These are phyloP conservation scores for Agonopterix heracliana DNA, from an alignment of 2,888 invertebrate genomes.

Conservation along the genomic window DNA sequence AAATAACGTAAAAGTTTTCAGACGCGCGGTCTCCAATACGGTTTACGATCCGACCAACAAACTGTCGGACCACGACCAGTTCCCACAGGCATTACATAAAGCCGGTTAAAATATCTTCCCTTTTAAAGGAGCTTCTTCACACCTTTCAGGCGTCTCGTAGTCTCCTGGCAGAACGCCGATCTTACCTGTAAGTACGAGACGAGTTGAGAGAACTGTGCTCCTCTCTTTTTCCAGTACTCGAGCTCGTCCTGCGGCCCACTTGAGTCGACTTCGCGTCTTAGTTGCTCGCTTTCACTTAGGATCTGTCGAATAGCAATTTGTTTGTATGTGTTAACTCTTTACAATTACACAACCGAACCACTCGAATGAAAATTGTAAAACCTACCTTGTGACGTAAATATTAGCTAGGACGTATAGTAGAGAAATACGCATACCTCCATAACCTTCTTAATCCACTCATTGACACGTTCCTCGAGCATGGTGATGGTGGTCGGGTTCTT, in stretches of 20 bases:
- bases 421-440: conserved; percentile 74
- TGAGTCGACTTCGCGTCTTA: conserved; percentile 92
- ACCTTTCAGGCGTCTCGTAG: no score
- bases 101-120: no score
- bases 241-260: conserved; percentile 96
- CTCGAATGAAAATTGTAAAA: no score
- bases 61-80: no score
- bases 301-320: conserved; percentile 54
- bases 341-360: neutral
- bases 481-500: conserved; percentile 80
- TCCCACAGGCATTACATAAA: no score
- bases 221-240: conserved; percentile 96
- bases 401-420: neutral
- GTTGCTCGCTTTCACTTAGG: conserved; percentile 93
- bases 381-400: neutral
- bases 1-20: no score
- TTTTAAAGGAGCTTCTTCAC: no score
- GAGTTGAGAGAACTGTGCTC: conserved; percentile 94
- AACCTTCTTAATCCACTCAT: conserved; percentile 86
- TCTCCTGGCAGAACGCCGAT: no score
- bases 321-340: neutral
- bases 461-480: conserved; percentile 83
- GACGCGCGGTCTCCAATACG: no score
- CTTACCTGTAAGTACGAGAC: conserved; percentile 82
- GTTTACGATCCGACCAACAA: no score